A percentile compares a stretch with the other conserved stretches of the same genome.
phyloP scores from a whole-genome alignment of 2,797 vertebrate species.

The Pseudochirops cupreus region DNA sequence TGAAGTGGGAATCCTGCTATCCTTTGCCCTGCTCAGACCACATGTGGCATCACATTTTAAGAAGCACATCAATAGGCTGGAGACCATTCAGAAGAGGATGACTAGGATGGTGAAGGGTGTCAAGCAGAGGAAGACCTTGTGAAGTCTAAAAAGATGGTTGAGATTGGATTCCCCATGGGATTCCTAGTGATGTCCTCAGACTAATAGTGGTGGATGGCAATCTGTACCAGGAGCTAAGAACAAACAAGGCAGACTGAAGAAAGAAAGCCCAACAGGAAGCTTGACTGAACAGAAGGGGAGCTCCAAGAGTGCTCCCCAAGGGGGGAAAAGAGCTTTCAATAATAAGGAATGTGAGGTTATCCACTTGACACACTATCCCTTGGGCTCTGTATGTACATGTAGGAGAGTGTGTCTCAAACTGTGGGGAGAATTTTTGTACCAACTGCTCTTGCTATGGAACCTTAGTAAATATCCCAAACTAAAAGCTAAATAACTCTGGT shows the following conservation, averaged over 20 bases:
- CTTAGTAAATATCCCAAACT: background rate
- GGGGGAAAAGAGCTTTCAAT: background rate
- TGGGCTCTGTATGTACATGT: background rate
- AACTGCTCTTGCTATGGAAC: background rate
- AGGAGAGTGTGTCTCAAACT: background rate
- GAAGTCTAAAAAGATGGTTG: background rate
- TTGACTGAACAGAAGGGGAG: background rate
- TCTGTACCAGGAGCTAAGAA: background rate
- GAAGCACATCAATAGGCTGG: background rate
- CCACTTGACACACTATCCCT: background rate
- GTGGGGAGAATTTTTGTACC: background rate
- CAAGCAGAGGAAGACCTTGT: background rate
- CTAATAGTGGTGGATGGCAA: background rate
- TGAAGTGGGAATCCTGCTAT: background rate
- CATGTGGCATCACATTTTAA: background rate
- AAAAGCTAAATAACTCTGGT: background rate
- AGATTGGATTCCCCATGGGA: background rate
- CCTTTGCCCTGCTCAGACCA: background rate
- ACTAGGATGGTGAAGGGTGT: background rate
- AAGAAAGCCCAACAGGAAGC: background rate
- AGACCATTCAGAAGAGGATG: background rate
- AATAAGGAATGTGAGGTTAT: background rate
- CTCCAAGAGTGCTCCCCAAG: background rate
- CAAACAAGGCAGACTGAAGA: background rate
- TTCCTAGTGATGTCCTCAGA: background rate